These are phyloP conservation scores for Tychaedon coryphoeus DNA, from an alignment of 2,113 vertebrate species.

Conservation along the genomic window DNA sequence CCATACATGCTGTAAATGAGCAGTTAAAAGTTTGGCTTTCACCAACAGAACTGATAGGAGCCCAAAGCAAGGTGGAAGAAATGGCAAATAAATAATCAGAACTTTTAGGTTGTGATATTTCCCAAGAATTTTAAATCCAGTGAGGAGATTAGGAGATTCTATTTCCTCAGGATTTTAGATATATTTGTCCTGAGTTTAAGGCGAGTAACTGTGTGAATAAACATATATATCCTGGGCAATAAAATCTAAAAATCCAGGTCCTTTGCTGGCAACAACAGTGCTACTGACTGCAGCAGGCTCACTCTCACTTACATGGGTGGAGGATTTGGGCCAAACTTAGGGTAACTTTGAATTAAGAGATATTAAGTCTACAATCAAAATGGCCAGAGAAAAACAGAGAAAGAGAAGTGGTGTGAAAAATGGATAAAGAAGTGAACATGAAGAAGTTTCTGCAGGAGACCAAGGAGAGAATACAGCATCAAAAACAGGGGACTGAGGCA, in stretches of 20 bases:
- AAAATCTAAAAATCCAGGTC: neutral
- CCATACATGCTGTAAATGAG: neutral
- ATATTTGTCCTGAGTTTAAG: neutral
- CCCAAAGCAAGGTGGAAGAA: neutral
- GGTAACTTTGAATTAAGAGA: neutral
- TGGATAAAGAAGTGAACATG: neutral
- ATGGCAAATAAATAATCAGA: neutral
- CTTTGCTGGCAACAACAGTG: neutral
- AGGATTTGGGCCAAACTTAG: neutral
- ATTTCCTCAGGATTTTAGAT: neutral
- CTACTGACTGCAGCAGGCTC: neutral
- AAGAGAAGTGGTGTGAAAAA: neutral
- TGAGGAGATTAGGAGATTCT: neutral
- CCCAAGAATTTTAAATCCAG: neutral
- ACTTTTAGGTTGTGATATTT: neutral
- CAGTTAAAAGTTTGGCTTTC: neutral
- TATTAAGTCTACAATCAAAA: neutral
- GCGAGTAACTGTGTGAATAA: neutral
- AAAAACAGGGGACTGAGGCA: neutral
- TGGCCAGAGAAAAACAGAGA: neutral
- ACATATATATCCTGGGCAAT: neutral
- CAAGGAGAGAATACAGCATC: neutral
- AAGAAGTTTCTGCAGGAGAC: neutral
- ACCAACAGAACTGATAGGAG: neutral
- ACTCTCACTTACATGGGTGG: neutral